Conservation (phyloP, 2,888 invertebrate genomes). For the Meta bourneti region DNA sequence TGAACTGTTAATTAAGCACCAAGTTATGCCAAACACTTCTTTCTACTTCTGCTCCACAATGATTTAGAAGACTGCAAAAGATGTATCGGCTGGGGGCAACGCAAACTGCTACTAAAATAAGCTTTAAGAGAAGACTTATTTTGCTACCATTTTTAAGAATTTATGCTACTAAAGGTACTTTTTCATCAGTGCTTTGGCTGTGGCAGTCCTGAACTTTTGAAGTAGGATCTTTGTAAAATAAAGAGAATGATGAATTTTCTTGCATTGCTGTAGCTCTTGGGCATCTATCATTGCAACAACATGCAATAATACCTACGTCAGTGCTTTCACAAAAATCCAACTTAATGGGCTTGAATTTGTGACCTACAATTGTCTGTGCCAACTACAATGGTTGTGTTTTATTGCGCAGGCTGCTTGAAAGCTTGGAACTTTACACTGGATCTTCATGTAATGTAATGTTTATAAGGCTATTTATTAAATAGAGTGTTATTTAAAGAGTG, state of each 20-base stretch:
- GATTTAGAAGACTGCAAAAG: no score
- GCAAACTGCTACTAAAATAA: background rate
- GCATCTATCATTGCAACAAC: constrained; percentile 10
- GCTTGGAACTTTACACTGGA: constrained; percentile 27
- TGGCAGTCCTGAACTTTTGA: background rate
- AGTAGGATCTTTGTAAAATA: background rate
- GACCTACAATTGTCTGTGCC: constrained; percentile 56
- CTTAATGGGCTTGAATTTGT: constrained; percentile 25
- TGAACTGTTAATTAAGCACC: no score
- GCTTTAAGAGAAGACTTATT: background rate
- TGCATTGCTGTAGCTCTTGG: constrained; percentile 15
- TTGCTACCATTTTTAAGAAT: background rate
- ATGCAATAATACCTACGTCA: constrained; percentile 13
- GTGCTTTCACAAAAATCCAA: constrained; percentile 14
- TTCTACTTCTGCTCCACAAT: background rate
- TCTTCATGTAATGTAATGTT: constrained; percentile 62
- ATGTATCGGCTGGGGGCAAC: no score
- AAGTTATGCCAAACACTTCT: background rate
- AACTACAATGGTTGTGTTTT: constrained; percentile 46
- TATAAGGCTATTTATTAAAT: constrained; percentile 74
- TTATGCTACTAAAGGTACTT: background rate
- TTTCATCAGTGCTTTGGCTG: background rate
- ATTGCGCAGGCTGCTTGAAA: constrained; percentile 51
- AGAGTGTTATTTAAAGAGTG: constrained; percentile 67
- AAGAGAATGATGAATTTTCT: background rate